Evolutionary conservation across 35 echinoderm and acorn worm species (phyloP), one percentile per base, ranked within the genome.

Genomic region (Ptychodera flava): DNA sequence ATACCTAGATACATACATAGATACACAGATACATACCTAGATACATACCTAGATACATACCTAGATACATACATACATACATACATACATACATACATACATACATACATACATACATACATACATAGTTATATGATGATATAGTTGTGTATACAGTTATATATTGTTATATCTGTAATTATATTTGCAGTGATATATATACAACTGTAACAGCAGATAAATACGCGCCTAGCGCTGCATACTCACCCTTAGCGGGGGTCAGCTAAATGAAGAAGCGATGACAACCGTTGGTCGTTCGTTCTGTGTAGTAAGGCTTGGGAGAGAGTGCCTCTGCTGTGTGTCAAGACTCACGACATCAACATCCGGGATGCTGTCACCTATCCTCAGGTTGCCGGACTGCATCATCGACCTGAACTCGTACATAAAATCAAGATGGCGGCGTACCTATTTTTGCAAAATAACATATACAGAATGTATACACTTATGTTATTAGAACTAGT

Each of bases 51-150:
- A 64, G 6, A 64, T 64, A 64, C 45, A 64, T 64, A 64, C 45
- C 6, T 64, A 64, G 6, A 64, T 64, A 64, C 45, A 64, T 64
- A 64, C 45, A 64, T 64, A 64, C 45, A 64, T 64, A 64, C 45
- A 64, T 64, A 22, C 45, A 64, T 64, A 22, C 45, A 64, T 64
- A 22, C 45, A 64, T 64, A 22, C 45, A 64, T 64, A 64, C 45
- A 64, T 64, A 64, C 45, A 64, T 64, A 64, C 45, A 64, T 64
- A 64, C 45, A 64, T 64, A 64, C 45, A 64, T 64, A 64, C 45
- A 64, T 64, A 64, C 45, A 64, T 64, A 64, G n/a, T n/a, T n/a
- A n/a, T n/a, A n/a, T n/a, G n/a, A n/a, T n/a, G n/a, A n/a, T n/a
- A n/a, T n/a, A n/a, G n/a, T n/a, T n/a, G n/a, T n/a, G n/a, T n/a